Evolutionary conservation across 1,140 invertebrate species (phyloP).

Genomic region (Heliconius hewitsoni): DNA sequence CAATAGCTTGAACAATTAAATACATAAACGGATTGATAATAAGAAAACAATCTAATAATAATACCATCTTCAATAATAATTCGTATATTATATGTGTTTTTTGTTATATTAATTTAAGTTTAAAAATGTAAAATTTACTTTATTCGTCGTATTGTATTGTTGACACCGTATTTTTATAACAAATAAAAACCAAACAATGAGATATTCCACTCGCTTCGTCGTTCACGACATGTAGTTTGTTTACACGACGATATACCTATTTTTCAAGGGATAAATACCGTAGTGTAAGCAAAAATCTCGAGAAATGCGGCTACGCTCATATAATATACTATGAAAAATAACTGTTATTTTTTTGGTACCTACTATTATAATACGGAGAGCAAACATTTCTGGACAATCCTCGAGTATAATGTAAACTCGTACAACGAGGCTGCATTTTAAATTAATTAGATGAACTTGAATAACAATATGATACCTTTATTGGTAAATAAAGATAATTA

Average conservation of each 20-base stretch:
- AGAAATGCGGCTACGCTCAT: not conserved
- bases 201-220: not conserved
- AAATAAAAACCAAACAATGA: not conserved
- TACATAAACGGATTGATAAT: not conserved
- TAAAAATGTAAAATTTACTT: too few species aligned
- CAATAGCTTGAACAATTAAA: not conserved
- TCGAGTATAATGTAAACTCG: slow-evolving; percentile 33
- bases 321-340: slow-evolving; percentile 24
- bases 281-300: not conserved
- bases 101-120: too few species aligned
- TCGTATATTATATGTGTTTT: too few species aligned
- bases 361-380: slow-evolving; percentile 24
- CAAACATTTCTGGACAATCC: slow-evolving; percentile 32
- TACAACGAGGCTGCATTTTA: slow-evolving; percentile 28
- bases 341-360: not conserved
- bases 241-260: not conserved
- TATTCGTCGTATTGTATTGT: too few species aligned
- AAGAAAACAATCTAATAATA: not conserved
- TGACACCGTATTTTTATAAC: not conserved
- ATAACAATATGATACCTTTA: not conserved
- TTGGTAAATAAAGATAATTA: too few species aligned
- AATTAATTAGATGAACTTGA: slow-evolving; percentile 29
- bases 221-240: not conserved
- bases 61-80: not conserved
- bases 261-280: not conserved